These are phyloP conservation scores for Poeciliopsis infans DNA, from an alignment of 2,797 vertebrate species.

Conservation along the genomic window DNA sequence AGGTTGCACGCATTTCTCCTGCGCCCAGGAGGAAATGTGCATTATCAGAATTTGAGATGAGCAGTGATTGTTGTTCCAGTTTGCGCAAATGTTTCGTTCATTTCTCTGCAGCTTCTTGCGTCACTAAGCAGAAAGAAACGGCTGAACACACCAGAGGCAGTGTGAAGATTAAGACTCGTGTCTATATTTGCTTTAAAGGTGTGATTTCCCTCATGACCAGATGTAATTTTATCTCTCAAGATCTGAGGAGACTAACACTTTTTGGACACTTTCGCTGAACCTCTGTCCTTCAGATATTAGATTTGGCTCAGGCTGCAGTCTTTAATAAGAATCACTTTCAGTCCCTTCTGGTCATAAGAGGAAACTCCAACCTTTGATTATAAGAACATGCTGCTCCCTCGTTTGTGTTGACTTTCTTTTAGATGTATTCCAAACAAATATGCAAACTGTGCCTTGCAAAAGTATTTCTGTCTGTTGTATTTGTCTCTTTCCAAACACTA, in stretches of 20 bases:
- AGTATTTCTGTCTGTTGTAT: not conserved
- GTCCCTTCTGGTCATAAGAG: not conserved
- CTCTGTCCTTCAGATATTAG: not conserved
- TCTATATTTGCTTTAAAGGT: not conserved
- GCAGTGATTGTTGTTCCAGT: not conserved
- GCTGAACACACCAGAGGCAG: conserved; percentile 9
- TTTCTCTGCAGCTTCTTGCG: conserved; percentile 3
- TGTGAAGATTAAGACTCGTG: not conserved
- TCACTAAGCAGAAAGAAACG: conserved; percentile 3
- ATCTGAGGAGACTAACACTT: not conserved
- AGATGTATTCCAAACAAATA: not conserved
- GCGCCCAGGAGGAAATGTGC: conserved; percentile 33
- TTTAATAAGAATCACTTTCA: not conserved
- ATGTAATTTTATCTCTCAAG: not conserved
- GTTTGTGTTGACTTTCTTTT: not conserved
- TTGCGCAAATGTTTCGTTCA: conserved; percentile 6
- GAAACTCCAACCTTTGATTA: not conserved
- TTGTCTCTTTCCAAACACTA: not conserved
- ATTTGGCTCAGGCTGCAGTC: too few species aligned
- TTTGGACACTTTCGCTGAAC: not conserved
- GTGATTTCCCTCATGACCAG: not conserved
- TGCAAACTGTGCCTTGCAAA: not conserved
- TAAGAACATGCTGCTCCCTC: not conserved
- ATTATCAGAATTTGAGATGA: conserved; percentile 11
- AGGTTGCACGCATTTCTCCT: conserved; percentile 31